Evolutionary conservation across 2,113 vertebrate genomes (phyloP).

Genomic region (Siphamia tubifer): DNA sequence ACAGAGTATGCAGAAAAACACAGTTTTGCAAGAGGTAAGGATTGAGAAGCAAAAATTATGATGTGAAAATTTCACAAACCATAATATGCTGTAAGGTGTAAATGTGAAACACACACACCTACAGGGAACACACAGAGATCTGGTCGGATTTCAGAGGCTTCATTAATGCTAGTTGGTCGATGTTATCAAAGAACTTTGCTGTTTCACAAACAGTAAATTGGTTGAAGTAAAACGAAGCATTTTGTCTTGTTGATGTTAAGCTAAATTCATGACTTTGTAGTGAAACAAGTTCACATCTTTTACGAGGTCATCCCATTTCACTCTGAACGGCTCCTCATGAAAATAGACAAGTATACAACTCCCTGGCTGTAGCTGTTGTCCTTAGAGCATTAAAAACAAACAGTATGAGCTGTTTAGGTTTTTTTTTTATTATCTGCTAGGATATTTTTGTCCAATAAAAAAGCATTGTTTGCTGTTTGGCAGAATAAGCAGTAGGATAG

Average conservation of each 20-base stretch:
- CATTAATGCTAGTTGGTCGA: constrained; percentile 8
- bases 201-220: constrained; percentile 14
- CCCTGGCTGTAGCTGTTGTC: not conserved
- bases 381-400: not conserved
- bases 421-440: not conserved
- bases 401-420: not conserved
- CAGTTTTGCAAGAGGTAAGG: not conserved
- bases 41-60: not conserved
- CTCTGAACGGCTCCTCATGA: not conserved
- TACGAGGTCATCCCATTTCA: not conserved
- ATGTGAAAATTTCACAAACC: not conserved
- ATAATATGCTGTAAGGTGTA: not conserved
- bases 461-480: not conserved
- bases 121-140: constrained; percentile 3
- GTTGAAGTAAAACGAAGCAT: constrained; percentile 9
- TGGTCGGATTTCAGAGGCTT: constrained; percentile 5
- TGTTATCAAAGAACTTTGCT: constrained; percentile 21
- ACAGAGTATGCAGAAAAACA: not conserved
- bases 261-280: not conserved
- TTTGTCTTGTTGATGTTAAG: constrained; percentile 23
- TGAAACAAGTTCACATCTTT: not conserved
- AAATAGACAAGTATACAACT: not conserved
- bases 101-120: not conserved
- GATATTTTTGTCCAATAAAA: not conserved
- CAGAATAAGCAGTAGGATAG: not conserved